phyloP scores from a whole-genome alignment of 1,140 invertebrate species.

The Cydia splendana region DNA sequence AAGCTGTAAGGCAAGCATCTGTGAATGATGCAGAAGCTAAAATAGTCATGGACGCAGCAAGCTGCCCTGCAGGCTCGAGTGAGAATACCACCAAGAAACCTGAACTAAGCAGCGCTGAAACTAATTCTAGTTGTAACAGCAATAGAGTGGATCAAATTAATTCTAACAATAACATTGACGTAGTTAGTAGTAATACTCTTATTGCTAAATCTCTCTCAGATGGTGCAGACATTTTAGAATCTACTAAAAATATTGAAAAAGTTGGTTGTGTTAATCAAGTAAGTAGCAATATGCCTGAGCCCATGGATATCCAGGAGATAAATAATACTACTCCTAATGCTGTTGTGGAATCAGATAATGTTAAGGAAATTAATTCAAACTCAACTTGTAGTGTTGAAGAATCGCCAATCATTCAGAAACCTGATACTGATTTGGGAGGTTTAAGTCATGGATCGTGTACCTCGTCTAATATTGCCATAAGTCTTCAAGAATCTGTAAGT shows the following conservation, averaged over 20 bases:
- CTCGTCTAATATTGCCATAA: slow-evolving; percentile 14
- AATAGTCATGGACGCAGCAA: not conserved
- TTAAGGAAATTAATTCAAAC: not conserved
- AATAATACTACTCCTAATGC: not conserved
- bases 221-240: not conserved
- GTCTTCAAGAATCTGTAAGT: not conserved
- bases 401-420: not conserved
- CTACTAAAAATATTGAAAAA: slow-evolving; percentile 4
- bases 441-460: not conserved
- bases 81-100: not conserved
- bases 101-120: not conserved
- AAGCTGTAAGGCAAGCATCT: not conserved
- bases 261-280: slow-evolving; percentile 24
- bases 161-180: not conserved
- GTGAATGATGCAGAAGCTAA: not conserved
- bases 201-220: not conserved
- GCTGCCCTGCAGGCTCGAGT: not conserved
- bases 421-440: not conserved
- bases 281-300: slow-evolving; percentile 18
- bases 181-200: not conserved
- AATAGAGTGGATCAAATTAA: not conserved
- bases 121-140: not conserved
- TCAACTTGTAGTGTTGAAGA: not conserved
- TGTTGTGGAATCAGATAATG: not conserved
- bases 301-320: slow-evolving; percentile 13